phyloP scores from a whole-genome alignment of 53 echinoderm and acorn worm species.

The Holothuria leucospilota region DNA sequence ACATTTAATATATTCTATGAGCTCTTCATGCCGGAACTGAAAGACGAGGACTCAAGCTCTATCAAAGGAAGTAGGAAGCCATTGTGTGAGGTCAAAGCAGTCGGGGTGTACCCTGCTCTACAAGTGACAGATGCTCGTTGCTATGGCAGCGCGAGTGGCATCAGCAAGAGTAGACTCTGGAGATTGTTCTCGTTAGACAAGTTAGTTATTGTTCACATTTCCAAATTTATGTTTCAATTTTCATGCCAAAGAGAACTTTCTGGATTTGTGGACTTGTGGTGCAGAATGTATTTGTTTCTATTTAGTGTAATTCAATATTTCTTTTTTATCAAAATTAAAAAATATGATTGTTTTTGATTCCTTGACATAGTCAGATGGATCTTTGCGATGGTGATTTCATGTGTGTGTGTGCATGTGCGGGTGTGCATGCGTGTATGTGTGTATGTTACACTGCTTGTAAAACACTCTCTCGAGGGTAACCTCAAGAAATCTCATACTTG shows the following conservation, averaged over 20 bases:
- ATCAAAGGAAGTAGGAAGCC: conserved; percentile 57
- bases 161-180: conserved; percentile 98
- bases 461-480: too few relatives aligned
- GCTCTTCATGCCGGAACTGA: conserved; percentile 67
- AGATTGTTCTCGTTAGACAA: conserved; percentile 90
- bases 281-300: neutral
- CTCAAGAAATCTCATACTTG: too few relatives aligned
- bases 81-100: conserved; percentile 77
- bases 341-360: too few relatives aligned
- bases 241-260: neutral
- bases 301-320: too few relatives aligned
- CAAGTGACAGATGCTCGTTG: conserved; percentile 97
- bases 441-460: too few relatives aligned
- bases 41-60: conserved; percentile 37
- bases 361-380: too few relatives aligned
- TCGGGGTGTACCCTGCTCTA: conserved; percentile 88
- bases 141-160: conserved; percentile 94
- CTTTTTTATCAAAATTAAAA: too few relatives aligned
- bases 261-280: neutral
- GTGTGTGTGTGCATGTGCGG: too few relatives aligned
- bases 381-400: too few relatives aligned
- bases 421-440: too few relatives aligned
- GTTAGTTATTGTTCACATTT: conserved; percentile 59
- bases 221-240: neutral
- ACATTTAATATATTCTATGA: conserved; percentile 82